Percentiles rank a stretch among this genome's conserved stretches.
phyloP scores from a whole-genome alignment of 2,797 vertebrate species.

The Martes flavigula region DNA sequence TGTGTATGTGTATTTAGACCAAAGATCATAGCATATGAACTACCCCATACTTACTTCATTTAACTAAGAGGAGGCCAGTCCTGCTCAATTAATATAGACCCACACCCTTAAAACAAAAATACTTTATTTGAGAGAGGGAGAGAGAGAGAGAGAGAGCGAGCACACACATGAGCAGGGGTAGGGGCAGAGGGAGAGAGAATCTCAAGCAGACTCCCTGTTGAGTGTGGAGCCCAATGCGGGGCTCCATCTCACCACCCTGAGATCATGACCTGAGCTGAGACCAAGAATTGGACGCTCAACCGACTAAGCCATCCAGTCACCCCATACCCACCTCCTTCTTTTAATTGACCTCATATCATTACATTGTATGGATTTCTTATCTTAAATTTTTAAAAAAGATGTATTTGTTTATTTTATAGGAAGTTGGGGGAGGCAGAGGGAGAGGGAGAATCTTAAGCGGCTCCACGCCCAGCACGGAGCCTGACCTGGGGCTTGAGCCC shows the following conservation, averaged over 20 bases:
- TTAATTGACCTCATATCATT: not conserved
- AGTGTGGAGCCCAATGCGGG: not conserved
- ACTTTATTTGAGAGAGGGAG: not conserved
- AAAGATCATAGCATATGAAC: not conserved
- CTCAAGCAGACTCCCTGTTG: not conserved
- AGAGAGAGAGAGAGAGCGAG: too few relatives aligned
- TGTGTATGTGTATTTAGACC: not conserved
- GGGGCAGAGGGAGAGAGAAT: not conserved
- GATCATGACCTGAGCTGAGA: not conserved
- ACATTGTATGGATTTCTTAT: not conserved
- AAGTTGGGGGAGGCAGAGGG: too few relatives aligned
- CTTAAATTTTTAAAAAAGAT: too few relatives aligned
- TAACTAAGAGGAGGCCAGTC: not conserved
- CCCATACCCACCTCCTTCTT: not conserved
- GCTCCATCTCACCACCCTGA: not conserved
- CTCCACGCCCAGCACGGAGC: too few relatives aligned
- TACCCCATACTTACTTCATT: not conserved
- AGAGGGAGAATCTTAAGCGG: too few relatives aligned
- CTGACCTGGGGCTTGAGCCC: too few relatives aligned
- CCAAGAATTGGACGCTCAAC: not conserved
- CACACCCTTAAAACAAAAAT: not conserved
- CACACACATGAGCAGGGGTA: not conserved
- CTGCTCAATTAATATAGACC: not conserved
- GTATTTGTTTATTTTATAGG: too few relatives aligned
- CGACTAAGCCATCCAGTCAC: too few relatives aligned